Evolutionary conservation across 2,113 vertebrate species (phyloP).

Genomic region (Mionectes macconnelli): DNA sequence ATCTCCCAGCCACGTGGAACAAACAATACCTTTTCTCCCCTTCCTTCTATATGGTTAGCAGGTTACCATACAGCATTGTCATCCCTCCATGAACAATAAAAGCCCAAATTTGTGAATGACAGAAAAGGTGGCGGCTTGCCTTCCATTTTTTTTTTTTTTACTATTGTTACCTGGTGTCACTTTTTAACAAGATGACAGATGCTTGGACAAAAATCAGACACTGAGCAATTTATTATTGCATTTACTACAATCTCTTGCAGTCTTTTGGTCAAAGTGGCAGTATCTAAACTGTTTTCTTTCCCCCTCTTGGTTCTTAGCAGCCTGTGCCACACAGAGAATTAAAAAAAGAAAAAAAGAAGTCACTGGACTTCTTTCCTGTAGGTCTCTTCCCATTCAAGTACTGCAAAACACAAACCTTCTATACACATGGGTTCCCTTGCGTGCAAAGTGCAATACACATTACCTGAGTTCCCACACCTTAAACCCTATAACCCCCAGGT

Average conservation of each 20-base stretch:
- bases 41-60: not conserved
- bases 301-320: not conserved
- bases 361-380: not conserved
- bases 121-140: not conserved
- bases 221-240: not conserved
- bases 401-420: not conserved
- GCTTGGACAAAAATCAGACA: not conserved
- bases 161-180: not conserved
- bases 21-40: not conserved
- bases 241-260: not conserved
- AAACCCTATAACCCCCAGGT: not conserved
- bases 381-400: not conserved
- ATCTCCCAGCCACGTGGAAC: not conserved
- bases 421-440: not conserved
- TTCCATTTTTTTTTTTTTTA: not conserved
- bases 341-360: not conserved
- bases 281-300: not conserved
- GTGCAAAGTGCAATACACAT: not conserved
- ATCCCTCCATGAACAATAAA: conserved; percentile 1
- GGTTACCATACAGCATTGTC: not conserved
- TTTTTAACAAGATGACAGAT: conserved; percentile 4
- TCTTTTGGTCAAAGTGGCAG: not conserved
- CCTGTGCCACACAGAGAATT: not conserved
- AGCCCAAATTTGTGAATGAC: not conserved
- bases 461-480: not conserved